Base-by-base conservation (phyloP, 2,113 vertebrate genomes). In the Hystrix brachyura region DNA sequence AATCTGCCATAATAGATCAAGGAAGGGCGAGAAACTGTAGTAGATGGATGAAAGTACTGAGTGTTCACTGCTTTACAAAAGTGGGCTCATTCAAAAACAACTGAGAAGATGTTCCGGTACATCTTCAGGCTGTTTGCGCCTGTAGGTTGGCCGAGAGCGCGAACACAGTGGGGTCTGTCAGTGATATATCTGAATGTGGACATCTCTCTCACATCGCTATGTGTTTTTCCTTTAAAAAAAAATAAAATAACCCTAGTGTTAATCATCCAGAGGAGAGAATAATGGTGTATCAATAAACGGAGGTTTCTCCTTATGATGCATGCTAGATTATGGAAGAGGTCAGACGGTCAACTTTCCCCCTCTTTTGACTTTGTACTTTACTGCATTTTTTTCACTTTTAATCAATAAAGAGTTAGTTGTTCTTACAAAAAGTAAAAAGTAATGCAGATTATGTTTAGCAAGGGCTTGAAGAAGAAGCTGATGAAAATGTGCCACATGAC, bases 361-460 rank as follows among this genome's bases (percentile, higher is more conserved):
- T 98, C 98, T 98, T 98, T 98, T 98, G 98, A 98, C 99, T 99
- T 99, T 99, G 98, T 99, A 99, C 98, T 99, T 99, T 98, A 98
- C 98, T 99, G 99, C 99, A 99, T 99, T 99, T 99, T 99, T 99
- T 98, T 99, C 98, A 99, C 99, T 99, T 99, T 99, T 98, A 99
- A 99, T 99, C 99, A 99, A 99, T 99, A 99, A 99, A 99, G 98
- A 99, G 98, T 98, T 98, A 98, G 98, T 98, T 99, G 98, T 99
- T 99, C 98, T 97, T 97, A 92, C 48, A 27, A 69, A 71, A 51
- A 8, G 23, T 65, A 38, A 4, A 51, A 18, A 38, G 18, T 46
- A 10, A 64, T 29, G 38, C 0, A 74, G 84, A 64, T 1, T 72
- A 55, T 74, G 62, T 67, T 71, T 5, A 85, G 43, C 13, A 51